These are phyloP conservation scores for Esox masquinongy DNA, from an alignment of 2,797 vertebrate species.

Conservation along the genomic window DNA sequence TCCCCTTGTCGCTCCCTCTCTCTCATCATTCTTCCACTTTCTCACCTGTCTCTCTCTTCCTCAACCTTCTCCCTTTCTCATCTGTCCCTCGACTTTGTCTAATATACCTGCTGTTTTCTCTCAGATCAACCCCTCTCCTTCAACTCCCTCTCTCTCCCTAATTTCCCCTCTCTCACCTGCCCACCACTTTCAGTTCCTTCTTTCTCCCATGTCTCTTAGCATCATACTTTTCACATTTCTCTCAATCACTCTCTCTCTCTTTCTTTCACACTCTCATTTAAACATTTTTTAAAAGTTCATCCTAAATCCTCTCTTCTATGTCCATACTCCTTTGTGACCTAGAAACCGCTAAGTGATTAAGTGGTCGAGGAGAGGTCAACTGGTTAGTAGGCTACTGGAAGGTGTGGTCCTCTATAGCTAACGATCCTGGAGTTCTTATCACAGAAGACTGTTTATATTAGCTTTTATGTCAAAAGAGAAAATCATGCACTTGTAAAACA, in stretches of 20 bases:
- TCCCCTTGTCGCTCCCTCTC: slow-evolving; percentile 27
- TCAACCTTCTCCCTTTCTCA: slow-evolving; percentile 56
- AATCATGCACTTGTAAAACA: too few relatives aligned
- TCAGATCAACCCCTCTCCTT: slow-evolving; percentile 28
- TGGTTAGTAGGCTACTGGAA: too few relatives aligned
- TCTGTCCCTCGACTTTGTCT: slow-evolving; percentile 25
- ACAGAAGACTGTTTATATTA: too few relatives aligned
- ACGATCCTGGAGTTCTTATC: too few relatives aligned
- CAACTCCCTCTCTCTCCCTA: not conserved
- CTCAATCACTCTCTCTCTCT: slow-evolving; percentile 22
- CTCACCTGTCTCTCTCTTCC: slow-evolving; percentile 46
- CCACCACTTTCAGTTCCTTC: not conserved
- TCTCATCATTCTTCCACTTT: slow-evolving; percentile 33
- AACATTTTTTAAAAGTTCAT: too few relatives aligned
- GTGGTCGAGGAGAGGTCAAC: too few relatives aligned
- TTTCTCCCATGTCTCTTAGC: not conserved
- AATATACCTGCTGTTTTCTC: slow-evolving; percentile 31
- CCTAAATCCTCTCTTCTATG: too few relatives aligned
- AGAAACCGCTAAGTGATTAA: slow-evolving; percentile 12
- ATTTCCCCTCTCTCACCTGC: not conserved
- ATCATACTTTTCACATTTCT: slow-evolving; percentile 4
- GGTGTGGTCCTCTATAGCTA: too few relatives aligned
- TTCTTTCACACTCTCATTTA: slow-evolving; percentile 35
- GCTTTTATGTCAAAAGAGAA: too few relatives aligned
- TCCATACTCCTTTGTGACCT: slow-evolving; percentile 15